Percentiles rank a stretch among this genome's conserved stretches.
Conservation (phyloP, 2,113 vertebrate genomes). For the Rhombomys opimus region DNA sequence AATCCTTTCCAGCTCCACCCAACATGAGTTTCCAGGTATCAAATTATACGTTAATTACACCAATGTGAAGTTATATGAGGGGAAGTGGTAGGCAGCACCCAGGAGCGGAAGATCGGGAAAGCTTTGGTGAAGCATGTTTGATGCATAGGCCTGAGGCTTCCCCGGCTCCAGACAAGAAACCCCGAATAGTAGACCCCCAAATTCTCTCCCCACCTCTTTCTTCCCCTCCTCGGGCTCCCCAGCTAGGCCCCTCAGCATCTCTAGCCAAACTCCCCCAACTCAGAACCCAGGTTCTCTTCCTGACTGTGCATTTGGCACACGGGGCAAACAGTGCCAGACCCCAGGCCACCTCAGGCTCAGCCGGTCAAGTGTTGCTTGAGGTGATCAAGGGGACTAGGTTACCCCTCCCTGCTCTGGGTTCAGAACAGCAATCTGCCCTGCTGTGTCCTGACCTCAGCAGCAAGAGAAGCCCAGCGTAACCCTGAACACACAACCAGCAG, state of each 20-base stretch:
- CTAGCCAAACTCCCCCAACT: neutral
- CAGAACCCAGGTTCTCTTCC: neutral
- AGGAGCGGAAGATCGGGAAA: constrained; percentile 38
- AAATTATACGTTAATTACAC: constrained; percentile 79
- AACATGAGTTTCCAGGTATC: constrained; percentile 78
- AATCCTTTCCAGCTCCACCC: constrained; percentile 79
- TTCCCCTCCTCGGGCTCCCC: neutral
- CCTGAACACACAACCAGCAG: neutral
- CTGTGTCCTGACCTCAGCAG: neutral
- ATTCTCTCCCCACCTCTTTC: neutral
- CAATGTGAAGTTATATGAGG: constrained; percentile 62
- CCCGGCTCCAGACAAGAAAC: neutral
- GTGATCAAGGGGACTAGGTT: neutral
- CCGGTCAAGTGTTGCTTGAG: neutral
- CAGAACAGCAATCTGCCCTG: neutral
- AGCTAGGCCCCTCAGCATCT: neutral
- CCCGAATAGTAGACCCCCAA: neutral
- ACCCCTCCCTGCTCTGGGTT: neutral
- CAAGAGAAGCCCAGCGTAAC: rapidly evolving
- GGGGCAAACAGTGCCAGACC: neutral
- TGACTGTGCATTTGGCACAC: neutral
- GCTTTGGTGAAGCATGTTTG: constrained; percentile 32
- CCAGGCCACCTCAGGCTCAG: neutral
- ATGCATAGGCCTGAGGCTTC: neutral
- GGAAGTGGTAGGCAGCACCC: constrained; percentile 69